Conservation (phyloP, 2,113 vertebrate species). For the Odocoileus virginianus region DNA sequence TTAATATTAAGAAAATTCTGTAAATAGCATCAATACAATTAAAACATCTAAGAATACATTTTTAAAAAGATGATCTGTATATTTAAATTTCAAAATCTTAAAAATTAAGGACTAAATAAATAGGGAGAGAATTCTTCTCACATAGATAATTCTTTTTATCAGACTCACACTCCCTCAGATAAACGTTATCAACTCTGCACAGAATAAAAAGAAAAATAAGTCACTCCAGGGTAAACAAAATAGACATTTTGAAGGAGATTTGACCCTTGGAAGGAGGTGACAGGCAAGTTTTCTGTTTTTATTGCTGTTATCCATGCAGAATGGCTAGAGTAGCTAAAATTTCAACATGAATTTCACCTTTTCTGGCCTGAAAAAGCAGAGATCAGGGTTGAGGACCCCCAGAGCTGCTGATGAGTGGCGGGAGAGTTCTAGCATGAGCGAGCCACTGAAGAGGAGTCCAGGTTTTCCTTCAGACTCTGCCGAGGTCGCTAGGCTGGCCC, state of each 20-base stretch:
- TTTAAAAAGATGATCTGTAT: background rate
- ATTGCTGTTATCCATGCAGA: background rate
- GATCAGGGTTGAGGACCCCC: background rate
- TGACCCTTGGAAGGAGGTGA: background rate
- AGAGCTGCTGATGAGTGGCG: background rate
- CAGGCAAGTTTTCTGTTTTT: background rate
- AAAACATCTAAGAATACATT: background rate
- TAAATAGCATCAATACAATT: background rate
- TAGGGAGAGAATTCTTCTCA: background rate
- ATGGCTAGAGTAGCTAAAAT: background rate
- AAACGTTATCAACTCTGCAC: background rate
- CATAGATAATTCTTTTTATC: background rate
- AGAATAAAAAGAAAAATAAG: background rate
- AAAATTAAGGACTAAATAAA: background rate
- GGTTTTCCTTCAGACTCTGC: background rate
- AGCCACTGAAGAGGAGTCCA: background rate
- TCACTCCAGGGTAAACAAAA: background rate
- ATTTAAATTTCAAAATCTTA: background rate
- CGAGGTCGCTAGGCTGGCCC: background rate
- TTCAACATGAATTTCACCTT: background rate
- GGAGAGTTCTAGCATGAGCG: background rate
- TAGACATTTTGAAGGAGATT: background rate
- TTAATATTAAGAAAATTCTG: background rate
- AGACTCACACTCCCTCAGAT: background rate
- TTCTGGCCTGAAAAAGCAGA: background rate